Percentiles rank a stretch among this genome's conserved stretches.
phyloP scores from a whole-genome alignment of 2,888 invertebrate species.

The Seira ritae region DNA sequence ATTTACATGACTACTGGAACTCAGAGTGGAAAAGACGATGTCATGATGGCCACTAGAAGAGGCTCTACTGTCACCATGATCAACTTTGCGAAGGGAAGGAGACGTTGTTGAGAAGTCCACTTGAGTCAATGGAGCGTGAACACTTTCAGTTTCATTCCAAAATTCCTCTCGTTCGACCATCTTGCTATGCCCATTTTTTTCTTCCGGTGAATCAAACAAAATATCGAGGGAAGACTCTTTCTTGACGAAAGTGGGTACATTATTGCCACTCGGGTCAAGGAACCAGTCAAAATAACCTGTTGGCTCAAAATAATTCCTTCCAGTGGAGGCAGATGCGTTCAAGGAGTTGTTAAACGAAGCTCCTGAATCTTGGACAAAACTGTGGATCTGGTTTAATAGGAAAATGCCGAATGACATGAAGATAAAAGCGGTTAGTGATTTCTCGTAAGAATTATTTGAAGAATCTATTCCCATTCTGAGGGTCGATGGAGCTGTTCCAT shows the following conservation, averaged over 20 bases:
- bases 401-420: slow-evolving; percentile 80
- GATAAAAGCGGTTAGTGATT: slow-evolving; percentile 77
- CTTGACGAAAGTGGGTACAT: not conserved
- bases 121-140: not conserved
- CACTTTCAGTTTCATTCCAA: not conserved
- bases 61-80: slow-evolving; percentile 4
- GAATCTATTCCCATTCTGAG: slow-evolving; percentile 76
- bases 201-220: slow-evolving; percentile 64
- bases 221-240: slow-evolving; percentile 66
- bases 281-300: slow-evolving; percentile 3
- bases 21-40: slow-evolving; percentile 73
- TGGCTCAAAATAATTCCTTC: not conserved
- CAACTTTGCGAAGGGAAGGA: slow-evolving; percentile 1
- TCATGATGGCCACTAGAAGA: slow-evolving; percentile 75
- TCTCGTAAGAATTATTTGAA: slow-evolving; percentile 67
- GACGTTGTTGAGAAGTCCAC: slow-evolving; percentile 8
- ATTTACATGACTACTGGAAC: slow-evolving; percentile 77
- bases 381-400: slow-evolving; percentile 76
- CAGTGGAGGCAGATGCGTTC: slow-evolving; percentile 78
- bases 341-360: slow-evolving; percentile 76
- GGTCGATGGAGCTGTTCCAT: slow-evolving; percentile 66
- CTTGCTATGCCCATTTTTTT: not conserved
- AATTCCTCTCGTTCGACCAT: not conserved
- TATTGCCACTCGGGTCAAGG: slow-evolving; percentile 9
- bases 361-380: slow-evolving; percentile 59